Percentiles rank a stretch among this genome's conserved stretches.
These are phyloP conservation scores for Cyaniris semiargus DNA, from an alignment of 2,888 invertebrate species.

Conservation along the genomic window DNA sequence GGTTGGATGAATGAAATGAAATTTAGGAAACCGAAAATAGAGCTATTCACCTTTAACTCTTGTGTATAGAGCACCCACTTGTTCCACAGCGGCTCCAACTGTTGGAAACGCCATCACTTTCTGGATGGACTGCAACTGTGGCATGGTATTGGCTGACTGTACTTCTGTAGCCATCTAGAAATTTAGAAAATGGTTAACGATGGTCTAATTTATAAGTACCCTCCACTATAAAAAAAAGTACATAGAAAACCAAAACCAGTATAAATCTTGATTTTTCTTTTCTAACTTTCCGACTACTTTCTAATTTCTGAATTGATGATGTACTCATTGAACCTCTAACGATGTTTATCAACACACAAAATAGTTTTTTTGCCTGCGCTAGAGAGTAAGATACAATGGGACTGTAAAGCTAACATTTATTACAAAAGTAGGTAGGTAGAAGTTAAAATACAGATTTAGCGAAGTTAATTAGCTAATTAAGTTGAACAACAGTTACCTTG, in stretches of 20 bases:
- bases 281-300: neutral
- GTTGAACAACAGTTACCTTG: neutral
- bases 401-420: neutral
- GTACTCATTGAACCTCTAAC: neutral
- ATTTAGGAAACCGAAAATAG: neutral
- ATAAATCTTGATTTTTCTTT: too few relatives aligned
- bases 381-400: too few relatives aligned
- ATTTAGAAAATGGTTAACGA: neutral
- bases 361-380: neutral
- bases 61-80: slow-evolving; percentile 78
- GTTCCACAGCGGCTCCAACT: slow-evolving; percentile 78
- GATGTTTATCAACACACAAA: neutral
- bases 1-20: neutral
- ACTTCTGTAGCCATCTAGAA: slow-evolving; percentile 71
- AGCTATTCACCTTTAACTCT: slow-evolving; percentile 70
- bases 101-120: slow-evolving; percentile 79
- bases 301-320: neutral
- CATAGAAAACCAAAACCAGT: too few relatives aligned
- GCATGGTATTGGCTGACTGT: slow-evolving; percentile 56
- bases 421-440: neutral
- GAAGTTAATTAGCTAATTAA: neutral
- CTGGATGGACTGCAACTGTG: slow-evolving; percentile 74
- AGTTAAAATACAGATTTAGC: neutral
- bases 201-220: neutral
- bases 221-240: neutral